Conservation (phyloP, 2,888 invertebrate genomes). For the Artemia sp. region DNA sequence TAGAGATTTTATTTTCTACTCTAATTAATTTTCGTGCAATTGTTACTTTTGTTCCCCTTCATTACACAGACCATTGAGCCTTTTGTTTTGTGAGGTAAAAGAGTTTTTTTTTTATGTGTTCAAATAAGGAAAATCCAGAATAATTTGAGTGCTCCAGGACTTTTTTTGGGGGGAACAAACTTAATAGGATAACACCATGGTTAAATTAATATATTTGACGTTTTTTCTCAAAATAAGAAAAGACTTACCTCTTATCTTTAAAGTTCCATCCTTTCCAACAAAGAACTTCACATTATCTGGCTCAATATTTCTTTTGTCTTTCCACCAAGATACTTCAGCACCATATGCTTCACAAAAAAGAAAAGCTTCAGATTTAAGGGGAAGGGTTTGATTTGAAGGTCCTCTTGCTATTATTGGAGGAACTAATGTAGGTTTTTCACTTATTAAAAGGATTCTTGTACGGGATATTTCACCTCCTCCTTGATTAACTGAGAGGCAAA, state of each 20-base stretch:
- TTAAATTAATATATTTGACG: too few species aligned
- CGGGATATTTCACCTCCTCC: constrained; percentile 64
- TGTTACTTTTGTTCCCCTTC: too few species aligned
- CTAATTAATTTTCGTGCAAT: too few species aligned
- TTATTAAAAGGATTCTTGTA: constrained; percentile 47
- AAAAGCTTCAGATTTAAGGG: constrained; percentile 65
- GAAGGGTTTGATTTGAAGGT: constrained; percentile 82
- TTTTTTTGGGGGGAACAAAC: too few species aligned
- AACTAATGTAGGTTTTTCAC: constrained; percentile 33
- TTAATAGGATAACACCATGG: too few species aligned
- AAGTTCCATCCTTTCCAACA: not conserved
- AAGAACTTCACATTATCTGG: not conserved
- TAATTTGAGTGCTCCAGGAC: too few species aligned
- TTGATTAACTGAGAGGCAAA: constrained; percentile 67
- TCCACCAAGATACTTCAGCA: constrained; percentile 64
- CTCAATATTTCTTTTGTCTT: constrained; percentile 43
- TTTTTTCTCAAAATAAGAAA: not conserved
- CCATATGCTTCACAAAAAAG: constrained; percentile 68
- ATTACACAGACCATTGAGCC: too few species aligned
- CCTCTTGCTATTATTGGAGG: constrained; percentile 79
- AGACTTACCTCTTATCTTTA: not conserved
- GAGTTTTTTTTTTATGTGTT: too few species aligned
- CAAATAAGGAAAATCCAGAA: too few species aligned
- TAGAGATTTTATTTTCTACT: too few species aligned
- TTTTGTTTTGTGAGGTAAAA: too few species aligned